Base-by-base conservation (phyloP, 2,113 vertebrate species). In the Perca fluviatilis region DNA sequence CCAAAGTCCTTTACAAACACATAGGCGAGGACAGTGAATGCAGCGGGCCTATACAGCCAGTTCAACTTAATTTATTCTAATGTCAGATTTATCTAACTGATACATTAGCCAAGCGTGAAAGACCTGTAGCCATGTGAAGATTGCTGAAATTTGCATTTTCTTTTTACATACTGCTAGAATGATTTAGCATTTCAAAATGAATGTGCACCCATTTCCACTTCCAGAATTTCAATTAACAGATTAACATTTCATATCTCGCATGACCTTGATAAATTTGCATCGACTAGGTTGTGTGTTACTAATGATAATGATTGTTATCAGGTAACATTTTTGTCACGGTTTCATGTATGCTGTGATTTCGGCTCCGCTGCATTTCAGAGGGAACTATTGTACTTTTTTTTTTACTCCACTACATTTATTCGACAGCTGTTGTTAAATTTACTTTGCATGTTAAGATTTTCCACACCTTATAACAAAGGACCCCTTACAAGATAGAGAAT, bases 1-100 rank as follows among this genome's bases (percentile, higher is more conserved):
- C 46, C 63, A 50, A 80, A 90, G 90, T 79, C 86, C 67, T 82
- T 84, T 18, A 72, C 69, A 58, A 76, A 83, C 86, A 85, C 79
- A 74, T 8, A 49, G 68, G 70, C 60, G 15, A 43, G 78, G 68
- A 47, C 73, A 47, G 65, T 78, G 58, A 80, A 85, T 46, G 69
- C 58, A 81, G 74, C 63, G 6, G 57, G 64, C 62, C 79, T 27
- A 66, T n/a, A 43, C 62, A 68, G 76, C 36, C 71, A 51, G 51
- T 40, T 63, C 79, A 47, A 4, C 67, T 74, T 74, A 23, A 79
- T 78, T 82, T 71, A 66, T 70, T 60, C 49, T 25, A 54, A 76
- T 56, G 60, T 61, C 71, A 76, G 21, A 67, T 46, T 46, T 56
- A 50, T 58, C n/a, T 33, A 79, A 54, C 33, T 53, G 72, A 84